A percentile compares a stretch with the other conserved stretches of the same genome.
These are phyloP conservation scores for Tromatobia lineatoria DNA, from an alignment of 2,888 invertebrate genomes.

Conservation along the genomic window DNA sequence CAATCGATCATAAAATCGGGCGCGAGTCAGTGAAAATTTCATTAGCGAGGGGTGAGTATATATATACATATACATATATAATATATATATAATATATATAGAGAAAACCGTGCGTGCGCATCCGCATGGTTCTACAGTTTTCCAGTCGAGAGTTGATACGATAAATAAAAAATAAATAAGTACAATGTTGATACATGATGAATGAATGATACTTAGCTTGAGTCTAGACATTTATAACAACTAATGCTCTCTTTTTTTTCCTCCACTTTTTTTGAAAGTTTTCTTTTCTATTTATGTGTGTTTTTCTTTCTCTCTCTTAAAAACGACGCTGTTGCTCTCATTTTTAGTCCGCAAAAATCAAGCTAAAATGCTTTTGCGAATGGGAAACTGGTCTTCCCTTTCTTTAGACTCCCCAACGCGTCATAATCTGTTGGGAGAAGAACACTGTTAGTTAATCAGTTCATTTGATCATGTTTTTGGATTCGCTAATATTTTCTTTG, in stretches of 20 bases:
- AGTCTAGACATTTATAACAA: conserved; percentile 58
- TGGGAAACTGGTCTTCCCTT: conserved; percentile 75
- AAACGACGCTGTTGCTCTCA: conserved; percentile 42
- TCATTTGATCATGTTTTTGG: conserved; percentile 15
- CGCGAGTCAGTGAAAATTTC: conserved; percentile 37
- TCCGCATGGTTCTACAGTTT: conserved; percentile 15
- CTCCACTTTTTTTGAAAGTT: conserved; percentile 24
- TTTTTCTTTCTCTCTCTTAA: conserved; percentile 34
- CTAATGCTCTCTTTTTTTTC: conserved; percentile 39
- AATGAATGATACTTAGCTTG: conserved; percentile 61
- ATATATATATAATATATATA: neutral
- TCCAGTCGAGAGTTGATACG: conserved; percentile 28
- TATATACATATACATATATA: neutral
- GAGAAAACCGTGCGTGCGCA: neutral
- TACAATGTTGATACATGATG: conserved; percentile 64
- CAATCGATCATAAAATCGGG: conserved; percentile 11
- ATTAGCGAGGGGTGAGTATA: conserved; percentile 45
- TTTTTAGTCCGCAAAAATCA: conserved; percentile 65
- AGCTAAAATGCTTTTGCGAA: conserved; percentile 75
- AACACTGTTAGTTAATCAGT: conserved; percentile 73
- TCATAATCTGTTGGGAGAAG: conserved; percentile 83
- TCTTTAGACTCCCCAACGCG: conserved; percentile 80
- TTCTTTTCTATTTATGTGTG: neutral
- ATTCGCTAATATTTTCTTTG: conserved; percentile 4
- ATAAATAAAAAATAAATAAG: conserved; percentile 72